phyloP scores from a whole-genome alignment of 1,140 invertebrate genomes.

The Aphaenogaster rudis region DNA sequence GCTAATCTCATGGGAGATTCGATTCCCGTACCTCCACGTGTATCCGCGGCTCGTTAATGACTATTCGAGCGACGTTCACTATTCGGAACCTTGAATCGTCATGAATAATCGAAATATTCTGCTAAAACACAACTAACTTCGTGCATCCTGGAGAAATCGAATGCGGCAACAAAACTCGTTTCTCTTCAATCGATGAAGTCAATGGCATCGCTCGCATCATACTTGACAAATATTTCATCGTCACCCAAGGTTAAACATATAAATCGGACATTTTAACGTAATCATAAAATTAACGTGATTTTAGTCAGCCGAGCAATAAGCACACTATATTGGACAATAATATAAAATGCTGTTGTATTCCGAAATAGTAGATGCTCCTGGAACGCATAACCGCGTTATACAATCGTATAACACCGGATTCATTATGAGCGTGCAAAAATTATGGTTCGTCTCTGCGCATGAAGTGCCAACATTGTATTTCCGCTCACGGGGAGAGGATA shows the following conservation, averaged over 20 bases:
- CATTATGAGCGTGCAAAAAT: neutral
- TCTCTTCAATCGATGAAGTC: constrained; percentile 51
- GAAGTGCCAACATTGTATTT: constrained; percentile 26
- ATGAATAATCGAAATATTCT: constrained; percentile 74
- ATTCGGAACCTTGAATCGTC: constrained; percentile 59
- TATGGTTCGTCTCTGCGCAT: neutral
- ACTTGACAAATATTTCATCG: constrained; percentile 53
- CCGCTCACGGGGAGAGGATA: neutral
- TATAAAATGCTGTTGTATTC: neutral
- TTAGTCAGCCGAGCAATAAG: constrained; percentile 2
- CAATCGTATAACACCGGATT: neutral
- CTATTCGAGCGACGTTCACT: constrained; percentile 26
- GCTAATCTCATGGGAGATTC: constrained; percentile 41
- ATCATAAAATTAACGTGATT: constrained; percentile 58
- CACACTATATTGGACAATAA: neutral
- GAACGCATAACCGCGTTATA: constrained; percentile 45
- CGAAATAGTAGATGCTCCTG: neutral
- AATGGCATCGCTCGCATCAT: constrained; percentile 37
- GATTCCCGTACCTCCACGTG: constrained; percentile 61
- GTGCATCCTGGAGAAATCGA: constrained; percentile 61
- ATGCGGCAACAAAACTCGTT: constrained; percentile 58
- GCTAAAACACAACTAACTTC: constrained; percentile 60
- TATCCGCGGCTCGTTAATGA: constrained; percentile 60
- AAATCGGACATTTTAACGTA: constrained; percentile 56
- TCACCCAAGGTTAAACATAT: constrained; percentile 15